Base-by-base conservation (phyloP, 2,888 invertebrate species). In the Leptopilina myrica region DNA sequence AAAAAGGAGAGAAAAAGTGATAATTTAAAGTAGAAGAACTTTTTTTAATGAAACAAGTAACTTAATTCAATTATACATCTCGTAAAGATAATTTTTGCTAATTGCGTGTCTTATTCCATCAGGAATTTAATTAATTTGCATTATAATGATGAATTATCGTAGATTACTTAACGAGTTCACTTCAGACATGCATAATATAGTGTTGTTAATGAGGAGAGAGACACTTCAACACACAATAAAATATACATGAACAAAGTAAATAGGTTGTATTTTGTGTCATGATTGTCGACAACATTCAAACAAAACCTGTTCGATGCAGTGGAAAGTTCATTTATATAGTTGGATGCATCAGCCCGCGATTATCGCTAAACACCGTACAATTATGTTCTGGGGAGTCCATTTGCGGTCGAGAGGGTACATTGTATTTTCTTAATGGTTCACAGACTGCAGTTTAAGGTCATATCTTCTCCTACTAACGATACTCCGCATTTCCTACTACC, bases 391-490 rank as follows among this genome's bases (percentile, higher is more conserved):
- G 73, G 33, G 80, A 76, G 78, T 81, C 82, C 78, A 78, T 77
- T 79, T 80, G 76, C 67, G 78, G 79, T 77, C 26, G 77, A 81
- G 82, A 77, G 79, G 81, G 77, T 77, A 81, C 84, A 85, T 86
- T 87, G 87, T 87, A 82, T 84, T 86, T 85, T 87, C 86, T 83
- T 88, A 88, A 87, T 88, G 87, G 85, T 84, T 81, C 83, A 84
- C 81, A 83, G 83, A 85, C 84, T 83, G 76, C 81, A 76, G 78
- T 80, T 69, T 80, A 78, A 76, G 79, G 78, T 77, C 81, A 80
- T 80, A 81, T 79, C 82, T 79, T 76, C 46, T 67, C 85, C 85
- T 80, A 83, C 81, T 80, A 80, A 79, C 78, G 79, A 83, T 82
- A 73, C 53, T 26, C 53, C 33, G 62, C 62, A 56, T 73, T 56